Base-by-base conservation (phyloP, 2,797 vertebrate species). In the Acestrorhynchus altus region DNA sequence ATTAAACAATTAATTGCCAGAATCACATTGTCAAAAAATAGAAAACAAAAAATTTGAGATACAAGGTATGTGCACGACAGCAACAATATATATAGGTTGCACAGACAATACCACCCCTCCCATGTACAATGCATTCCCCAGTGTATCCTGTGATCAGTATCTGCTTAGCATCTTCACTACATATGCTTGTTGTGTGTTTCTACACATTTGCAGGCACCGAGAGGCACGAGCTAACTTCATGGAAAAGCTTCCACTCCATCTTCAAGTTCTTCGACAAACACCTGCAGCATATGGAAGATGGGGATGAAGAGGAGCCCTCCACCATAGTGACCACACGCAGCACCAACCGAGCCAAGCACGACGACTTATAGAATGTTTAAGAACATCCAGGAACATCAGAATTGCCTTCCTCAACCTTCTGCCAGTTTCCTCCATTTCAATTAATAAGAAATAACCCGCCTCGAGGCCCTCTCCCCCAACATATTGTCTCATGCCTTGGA, bases 161-260 rank as follows among this genome's bases (percentile, higher is more conserved):
- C 59, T 61, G 20, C 16, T 74, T 20, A 49, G 44, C 8, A 18
- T 69, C 9, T 74, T 31, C 16, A 54, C 8, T 12, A 8, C 13
- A 10, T 44, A 47, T 15, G 13, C 42, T 9, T 46, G 16, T 28
- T 26, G 60, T 2, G 54, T 26, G 11, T 57, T 15, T 72, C 16
- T 44, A 4, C 16, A 12, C 51, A 15, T 75, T 81, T 75, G 4
- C 81, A 99, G 97, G 97, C 83, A 99, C 97, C 0, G 97, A 99
- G 84, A 94, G 94, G 20, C 98, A 99, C n/a, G 98, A 98, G 86
- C 87, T 98, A 82, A 98, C 96, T 47, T 97, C 97, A 80, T 98
- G 98, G 97, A 96, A 91, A 90, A 99, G 98, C 89, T 97, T 96
- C 86, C 83, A 92, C 56, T 98, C 98, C 46, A 94, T 98, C 90